These are phyloP conservation scores for Brachionus calyciflorus DNA, from an alignment of 1,140 invertebrate species.

Conservation along the genomic window DNA sequence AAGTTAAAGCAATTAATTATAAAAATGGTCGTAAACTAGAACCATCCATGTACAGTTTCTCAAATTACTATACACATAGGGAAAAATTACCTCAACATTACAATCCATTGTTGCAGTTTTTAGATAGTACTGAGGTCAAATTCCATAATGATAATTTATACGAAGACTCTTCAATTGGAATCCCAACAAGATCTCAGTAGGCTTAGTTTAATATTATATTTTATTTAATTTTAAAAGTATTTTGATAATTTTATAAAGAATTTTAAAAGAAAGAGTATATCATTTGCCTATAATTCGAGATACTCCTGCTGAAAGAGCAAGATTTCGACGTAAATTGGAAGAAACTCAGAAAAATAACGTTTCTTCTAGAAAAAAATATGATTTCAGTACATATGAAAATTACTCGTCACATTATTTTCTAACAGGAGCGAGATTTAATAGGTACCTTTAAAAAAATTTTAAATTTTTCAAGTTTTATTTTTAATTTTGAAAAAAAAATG, in stretches of 20 bases:
- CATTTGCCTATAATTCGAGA: conserved; percentile 38
- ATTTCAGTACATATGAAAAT: conserved; percentile 42
- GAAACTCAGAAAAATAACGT: conserved; percentile 6
- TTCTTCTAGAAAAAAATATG: conserved; percentile 27
- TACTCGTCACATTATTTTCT: conserved; percentile 41
- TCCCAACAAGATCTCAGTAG: conserved; percentile 33
- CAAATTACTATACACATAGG: conserved; percentile 25
- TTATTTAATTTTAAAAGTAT: background rate
- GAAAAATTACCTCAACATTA: conserved; percentile 31
- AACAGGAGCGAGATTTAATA: conserved; percentile 39
- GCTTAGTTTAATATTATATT: background rate
- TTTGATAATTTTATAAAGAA: conserved; percentile 32
- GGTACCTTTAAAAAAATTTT: background rate
- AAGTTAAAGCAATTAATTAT: conserved; percentile 3
- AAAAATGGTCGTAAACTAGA: conserved; percentile 42
- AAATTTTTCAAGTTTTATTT: background rate
- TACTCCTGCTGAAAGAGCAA: conserved; percentile 19
- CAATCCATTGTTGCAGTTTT: conserved; percentile 32
- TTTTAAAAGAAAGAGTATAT: conserved; percentile 23
- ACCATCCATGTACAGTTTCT: conserved; percentile 10
- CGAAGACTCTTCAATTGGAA: conserved; percentile 3
- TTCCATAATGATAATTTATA: conserved; percentile 44
- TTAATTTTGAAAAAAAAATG: background rate
- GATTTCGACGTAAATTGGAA: conserved; percentile 28
- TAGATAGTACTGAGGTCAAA: conserved; percentile 31